Evolutionary conservation across 2,888 invertebrate species (phyloP).

Genomic region (Lasioglossum vierecki): DNA sequence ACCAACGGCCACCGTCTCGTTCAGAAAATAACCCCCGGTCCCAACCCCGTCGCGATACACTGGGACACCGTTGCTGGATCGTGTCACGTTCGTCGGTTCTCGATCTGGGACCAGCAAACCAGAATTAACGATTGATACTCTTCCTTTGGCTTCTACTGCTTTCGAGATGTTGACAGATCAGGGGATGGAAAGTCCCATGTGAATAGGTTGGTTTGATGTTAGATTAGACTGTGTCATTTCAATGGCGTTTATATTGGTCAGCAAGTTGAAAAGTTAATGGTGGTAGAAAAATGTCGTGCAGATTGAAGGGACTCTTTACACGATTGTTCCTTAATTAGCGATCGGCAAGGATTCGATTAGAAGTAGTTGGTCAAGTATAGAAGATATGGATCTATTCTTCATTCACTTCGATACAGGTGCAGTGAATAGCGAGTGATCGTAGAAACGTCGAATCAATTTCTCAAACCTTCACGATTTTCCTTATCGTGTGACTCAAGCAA

Average conservation of each 20-base stretch:
- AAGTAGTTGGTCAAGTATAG: neutral
- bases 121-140: neutral
- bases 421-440: neutral
- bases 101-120: neutral
- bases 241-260: neutral
- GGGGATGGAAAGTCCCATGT: neutral
- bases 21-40: conserved; percentile 24
- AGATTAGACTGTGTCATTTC: too few species aligned
- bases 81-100: neutral
- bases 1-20: conserved; percentile 7
- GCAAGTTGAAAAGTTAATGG: neutral
- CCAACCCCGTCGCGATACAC: neutral
- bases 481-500: neutral
- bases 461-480: too few species aligned
- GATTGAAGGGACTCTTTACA: neutral
- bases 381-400: neutral
- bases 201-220: neutral
- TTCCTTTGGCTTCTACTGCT: neutral
- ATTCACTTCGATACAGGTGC: neutral
- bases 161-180: neutral
- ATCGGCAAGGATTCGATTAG: neutral
- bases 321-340: neutral
- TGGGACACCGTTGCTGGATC: neutral
- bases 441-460: neutral
- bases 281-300: neutral